Percentiles rank a stretch among this genome's conserved stretches.
phyloP scores from a whole-genome alignment of 2,888 invertebrate genomes.

The Horisme vitalbata region DNA sequence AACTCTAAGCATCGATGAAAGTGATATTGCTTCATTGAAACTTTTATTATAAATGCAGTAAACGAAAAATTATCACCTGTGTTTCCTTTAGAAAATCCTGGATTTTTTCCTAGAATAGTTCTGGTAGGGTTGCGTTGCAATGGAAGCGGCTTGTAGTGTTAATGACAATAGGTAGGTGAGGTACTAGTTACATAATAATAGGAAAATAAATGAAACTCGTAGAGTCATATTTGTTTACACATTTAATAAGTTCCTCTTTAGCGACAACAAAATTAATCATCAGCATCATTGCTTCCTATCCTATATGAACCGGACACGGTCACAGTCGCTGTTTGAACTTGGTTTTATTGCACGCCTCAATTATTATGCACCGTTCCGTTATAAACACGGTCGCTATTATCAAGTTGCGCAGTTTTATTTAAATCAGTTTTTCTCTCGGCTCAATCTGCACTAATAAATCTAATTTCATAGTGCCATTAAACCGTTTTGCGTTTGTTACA shows the following conservation, averaged over 20 bases:
- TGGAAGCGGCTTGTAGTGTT: no score
- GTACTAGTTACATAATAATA: no score
- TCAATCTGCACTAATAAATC: conserved; percentile 48
- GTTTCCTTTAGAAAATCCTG: no score
- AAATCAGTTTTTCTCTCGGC: conserved; percentile 40
- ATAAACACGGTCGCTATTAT: conserved; percentile 34
- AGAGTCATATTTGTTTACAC: background rate
- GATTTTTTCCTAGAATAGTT: no score
- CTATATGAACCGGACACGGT: conserved; percentile 25
- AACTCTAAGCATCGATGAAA: no score
- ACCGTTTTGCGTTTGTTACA: conserved; percentile 52
- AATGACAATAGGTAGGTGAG: no score
- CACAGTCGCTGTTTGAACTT: conserved; percentile 29
- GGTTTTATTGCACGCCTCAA: conserved; percentile 38
- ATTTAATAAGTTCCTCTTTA: conserved; percentile 13
- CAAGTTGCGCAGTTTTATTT: conserved; percentile 43
- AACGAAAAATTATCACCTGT: no score
- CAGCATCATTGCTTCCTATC: conserved; percentile 15
- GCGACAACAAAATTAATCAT: conserved; percentile 7
- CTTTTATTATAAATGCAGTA: no score
- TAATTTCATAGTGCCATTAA: conserved; percentile 46
- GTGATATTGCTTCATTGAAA: no score
- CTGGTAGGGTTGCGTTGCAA: no score
- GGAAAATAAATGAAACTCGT: background rate
- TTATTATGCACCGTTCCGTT: conserved; percentile 44